Evolutionary conservation across 2,113 vertebrate genomes (phyloP).

Genomic region (Chlorodrepanis virens): DNA sequence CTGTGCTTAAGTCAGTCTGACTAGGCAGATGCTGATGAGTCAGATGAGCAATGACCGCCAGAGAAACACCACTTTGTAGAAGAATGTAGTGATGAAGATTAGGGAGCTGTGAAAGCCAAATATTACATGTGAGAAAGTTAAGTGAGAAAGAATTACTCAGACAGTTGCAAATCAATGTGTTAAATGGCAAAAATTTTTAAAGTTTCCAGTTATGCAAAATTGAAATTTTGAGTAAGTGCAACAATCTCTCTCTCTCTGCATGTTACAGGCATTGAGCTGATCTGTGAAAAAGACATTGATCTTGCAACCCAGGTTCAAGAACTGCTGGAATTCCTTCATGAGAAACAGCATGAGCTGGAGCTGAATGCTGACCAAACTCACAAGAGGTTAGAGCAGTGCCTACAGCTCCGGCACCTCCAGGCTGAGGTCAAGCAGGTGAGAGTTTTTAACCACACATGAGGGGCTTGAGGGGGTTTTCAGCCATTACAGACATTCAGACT

Average conservation of each 20-base stretch:
- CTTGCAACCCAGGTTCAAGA: constrained; percentile 97
- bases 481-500: neutral
- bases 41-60: neutral
- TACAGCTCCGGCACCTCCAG: constrained; percentile 95
- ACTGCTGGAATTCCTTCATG: constrained; percentile 94
- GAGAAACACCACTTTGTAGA: neutral
- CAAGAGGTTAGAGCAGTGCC: constrained; percentile 89
- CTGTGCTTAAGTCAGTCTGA: neutral
- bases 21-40: neutral
- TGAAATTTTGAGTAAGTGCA: neutral
- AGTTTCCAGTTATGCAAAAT: neutral
- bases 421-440: constrained; percentile 97
- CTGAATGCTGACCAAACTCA: constrained; percentile 92
- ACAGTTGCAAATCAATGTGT: neutral
- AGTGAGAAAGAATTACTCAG: neutral
- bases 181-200: neutral
- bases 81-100: neutral
- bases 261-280: constrained; percentile 90
- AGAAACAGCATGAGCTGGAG: constrained; percentile 95
- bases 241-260: neutral
- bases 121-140: neutral
- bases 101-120: neutral
- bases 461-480: neutral
- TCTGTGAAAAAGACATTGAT: constrained; percentile 96
- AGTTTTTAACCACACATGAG: neutral